phyloP scores from a whole-genome alignment of 2,113 vertebrate species.

The Eublepharis macularius region DNA sequence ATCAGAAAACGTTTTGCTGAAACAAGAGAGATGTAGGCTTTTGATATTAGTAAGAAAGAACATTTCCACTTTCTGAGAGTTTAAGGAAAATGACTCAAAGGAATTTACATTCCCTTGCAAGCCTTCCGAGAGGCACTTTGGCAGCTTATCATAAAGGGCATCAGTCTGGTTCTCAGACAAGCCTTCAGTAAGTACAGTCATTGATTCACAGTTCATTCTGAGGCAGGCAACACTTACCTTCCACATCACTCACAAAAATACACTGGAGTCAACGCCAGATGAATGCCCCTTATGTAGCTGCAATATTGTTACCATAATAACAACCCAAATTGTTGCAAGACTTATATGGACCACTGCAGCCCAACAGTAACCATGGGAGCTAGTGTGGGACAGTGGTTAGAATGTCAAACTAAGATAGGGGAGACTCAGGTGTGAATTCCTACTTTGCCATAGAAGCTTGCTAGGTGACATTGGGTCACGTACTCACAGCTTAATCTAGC shows the following conservation, averaged over 20 bases:
- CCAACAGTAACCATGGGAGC: not conserved
- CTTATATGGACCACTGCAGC: not conserved
- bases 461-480: too few relatives aligned
- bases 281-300: conserved; percentile 10
- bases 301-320: not conserved
- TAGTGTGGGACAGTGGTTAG: too few relatives aligned
- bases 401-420: too few relatives aligned
- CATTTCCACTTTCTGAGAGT: conserved; percentile 41
- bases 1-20: conserved; percentile 59
- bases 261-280: not conserved
- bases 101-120: conserved; percentile 51
- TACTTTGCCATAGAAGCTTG: too few relatives aligned
- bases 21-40: conserved; percentile 53
- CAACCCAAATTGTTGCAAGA: not conserved
- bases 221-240: conserved; percentile 51
- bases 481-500: too few relatives aligned
- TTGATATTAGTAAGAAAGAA: conserved; percentile 52
- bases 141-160: conserved; percentile 60
- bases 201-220: conserved; percentile 55
- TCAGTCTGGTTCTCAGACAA: conserved; percentile 43
- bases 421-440: too few relatives aligned
- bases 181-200: conserved; percentile 50
- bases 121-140: conserved; percentile 52
- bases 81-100: conserved; percentile 62
- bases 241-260: conserved; percentile 46